Base-by-base conservation (phyloP, 2,797 vertebrate genomes). In the Mus minutoides region DNA sequence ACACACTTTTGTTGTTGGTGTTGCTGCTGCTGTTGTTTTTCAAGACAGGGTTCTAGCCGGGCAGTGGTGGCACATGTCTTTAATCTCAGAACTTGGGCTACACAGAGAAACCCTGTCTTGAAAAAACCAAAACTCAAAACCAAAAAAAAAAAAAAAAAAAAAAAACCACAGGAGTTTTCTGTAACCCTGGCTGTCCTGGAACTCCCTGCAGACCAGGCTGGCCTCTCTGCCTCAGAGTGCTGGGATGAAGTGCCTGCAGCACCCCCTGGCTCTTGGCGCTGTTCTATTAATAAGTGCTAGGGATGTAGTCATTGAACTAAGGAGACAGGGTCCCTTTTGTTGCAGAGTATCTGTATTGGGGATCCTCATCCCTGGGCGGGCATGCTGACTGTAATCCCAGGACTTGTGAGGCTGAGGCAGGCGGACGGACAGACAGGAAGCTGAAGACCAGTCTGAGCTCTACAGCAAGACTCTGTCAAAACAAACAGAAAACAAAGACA, bases 271-370 rank as follows among this genome's bases (percentile, higher is more conserved):
- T 49, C 29, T 49, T 46, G 49, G 29, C 56, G 37, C 54, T 56
- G 26, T 86, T 83, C 91, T 87, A 31, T 62, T 92, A 80, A 52
- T 76, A 93, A 60, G 19, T 78, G 34, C 75, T 86, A 9, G 7
- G 73, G 60, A 64, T 79, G 93, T 26, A 79, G 76, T 71, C 19
- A 73, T 31, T 71, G 37, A 94, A 92, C 24, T 79, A 46, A 83
- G 79, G 21, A 56, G 46, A 31, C 46, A 43, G 58, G 31, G 43
- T 46, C 83, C 16, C 40, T 64, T 11, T 54, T 73, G 69, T 84
- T 73, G 13, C 19, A 54, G 43, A 46, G 43, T 46, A 46, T 46
- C 43, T 46, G 43, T 46, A 46, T 7, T 46, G 43, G 43, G 43
- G 43, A 46, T 46, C 4, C 43, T 7, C 43, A 46, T 46, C 43